Conservation (phyloP, 2,113 vertebrate genomes). For the Oreochromis niloticus region DNA sequence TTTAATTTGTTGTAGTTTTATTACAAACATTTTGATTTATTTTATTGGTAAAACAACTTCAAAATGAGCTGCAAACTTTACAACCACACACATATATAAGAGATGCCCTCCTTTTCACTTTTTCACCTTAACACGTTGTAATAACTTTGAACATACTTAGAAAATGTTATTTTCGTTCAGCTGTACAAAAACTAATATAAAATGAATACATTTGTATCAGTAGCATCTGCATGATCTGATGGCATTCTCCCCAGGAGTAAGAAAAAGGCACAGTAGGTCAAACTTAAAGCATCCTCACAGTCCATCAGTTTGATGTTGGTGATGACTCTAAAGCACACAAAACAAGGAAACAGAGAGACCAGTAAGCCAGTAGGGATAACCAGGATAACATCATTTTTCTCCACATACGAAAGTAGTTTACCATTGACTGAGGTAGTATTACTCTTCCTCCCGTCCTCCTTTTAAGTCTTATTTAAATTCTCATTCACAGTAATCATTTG, state of each 20-base stretch:
- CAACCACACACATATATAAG: neutral
- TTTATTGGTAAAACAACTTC: neutral
- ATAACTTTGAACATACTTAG: neutral
- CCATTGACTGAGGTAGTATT: neutral
- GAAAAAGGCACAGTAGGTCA: neutral
- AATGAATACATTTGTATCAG: neutral
- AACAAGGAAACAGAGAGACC: neutral
- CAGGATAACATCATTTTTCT: neutral
- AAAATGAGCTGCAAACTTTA: neutral
- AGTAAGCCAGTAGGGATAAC: neutral
- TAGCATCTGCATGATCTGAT: neutral
- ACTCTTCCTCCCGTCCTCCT: neutral
- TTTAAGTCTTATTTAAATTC: slow-evolving; percentile 17
- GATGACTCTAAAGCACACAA: neutral
- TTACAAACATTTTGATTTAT: neutral
- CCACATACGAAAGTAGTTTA: neutral
- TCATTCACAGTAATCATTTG: slow-evolving; percentile 78
- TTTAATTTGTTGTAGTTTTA: neutral
- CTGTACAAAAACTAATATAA: neutral
- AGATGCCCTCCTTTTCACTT: neutral
- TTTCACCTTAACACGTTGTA: neutral
- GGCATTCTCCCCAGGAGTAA: neutral
- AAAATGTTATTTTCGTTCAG: neutral
- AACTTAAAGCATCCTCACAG: neutral
- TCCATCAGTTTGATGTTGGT: neutral